A percentile compares a stretch with the other conserved stretches of the same genome.
Conservation (phyloP, 2,888 invertebrate species). For the Lucinisca nassula region DNA sequence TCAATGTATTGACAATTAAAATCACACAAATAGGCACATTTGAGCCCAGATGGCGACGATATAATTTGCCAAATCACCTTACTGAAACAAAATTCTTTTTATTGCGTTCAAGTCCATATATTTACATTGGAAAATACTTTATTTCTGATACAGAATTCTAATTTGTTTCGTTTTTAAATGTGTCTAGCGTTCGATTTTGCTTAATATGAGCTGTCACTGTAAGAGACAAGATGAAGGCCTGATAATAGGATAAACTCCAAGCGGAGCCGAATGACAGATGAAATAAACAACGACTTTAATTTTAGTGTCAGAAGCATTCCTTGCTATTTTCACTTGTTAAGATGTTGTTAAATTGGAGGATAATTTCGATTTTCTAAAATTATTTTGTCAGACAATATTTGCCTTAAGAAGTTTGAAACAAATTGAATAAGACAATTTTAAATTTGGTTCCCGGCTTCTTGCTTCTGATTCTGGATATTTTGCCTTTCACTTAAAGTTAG, state of each 20-base stretch:
- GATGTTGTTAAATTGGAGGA: too few relatives aligned
- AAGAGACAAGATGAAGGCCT: conserved; percentile 12
- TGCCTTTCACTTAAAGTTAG: too few relatives aligned
- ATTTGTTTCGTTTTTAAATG: conserved; percentile 34
- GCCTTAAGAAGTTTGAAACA: too few relatives aligned
- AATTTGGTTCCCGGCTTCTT: too few relatives aligned
- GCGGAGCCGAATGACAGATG: conserved; percentile 29
- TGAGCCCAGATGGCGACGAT: conserved; percentile 39
- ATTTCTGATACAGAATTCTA: conserved; percentile 31
- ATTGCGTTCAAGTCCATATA: conserved; percentile 42
- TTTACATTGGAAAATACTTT: conserved; percentile 26
- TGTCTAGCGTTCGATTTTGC: conserved; percentile 29
- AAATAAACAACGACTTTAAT: conserved; percentile 11
- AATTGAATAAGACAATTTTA: too few relatives aligned
- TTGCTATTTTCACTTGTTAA: neutral
- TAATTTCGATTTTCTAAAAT: too few relatives aligned
- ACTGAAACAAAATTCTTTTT: conserved; percentile 46
- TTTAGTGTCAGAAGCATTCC: neutral
- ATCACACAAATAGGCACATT: conserved; percentile 5
- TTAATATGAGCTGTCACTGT: conserved; percentile 33
- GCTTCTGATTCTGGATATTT: too few relatives aligned
- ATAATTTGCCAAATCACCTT: conserved; percentile 54
- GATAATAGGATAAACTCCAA: conserved; percentile 29
- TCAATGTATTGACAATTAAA: too few relatives aligned
- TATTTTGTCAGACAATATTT: too few relatives aligned